Conservation (phyloP, 2,888 invertebrate genomes). For the Eristalinus sepulchralis region DNA sequence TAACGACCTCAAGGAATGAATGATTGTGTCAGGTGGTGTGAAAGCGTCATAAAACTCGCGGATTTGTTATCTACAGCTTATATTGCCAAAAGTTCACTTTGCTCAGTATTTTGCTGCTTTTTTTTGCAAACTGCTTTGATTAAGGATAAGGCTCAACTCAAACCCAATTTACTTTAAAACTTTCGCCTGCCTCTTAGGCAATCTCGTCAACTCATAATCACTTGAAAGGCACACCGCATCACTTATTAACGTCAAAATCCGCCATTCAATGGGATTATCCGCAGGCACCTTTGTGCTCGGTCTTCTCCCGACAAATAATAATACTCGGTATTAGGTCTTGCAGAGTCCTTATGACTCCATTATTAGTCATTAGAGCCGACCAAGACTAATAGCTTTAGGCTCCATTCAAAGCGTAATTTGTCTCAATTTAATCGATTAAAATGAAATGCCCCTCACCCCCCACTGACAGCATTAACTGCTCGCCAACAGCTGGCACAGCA, state of each 20-base stretch:
- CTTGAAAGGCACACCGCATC: not conserved
- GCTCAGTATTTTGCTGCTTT: no score
- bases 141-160: no score
- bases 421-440: conserved; percentile 25
- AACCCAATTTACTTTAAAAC: no score
- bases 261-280: not conserved
- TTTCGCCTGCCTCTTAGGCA: not conserved
- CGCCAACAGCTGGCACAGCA: conserved; percentile 6
- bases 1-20: no score
- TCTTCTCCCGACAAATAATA: not conserved
- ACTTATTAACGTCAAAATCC: not conserved
- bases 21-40: no score
- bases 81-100: no score
- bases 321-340: not conserved
- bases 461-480: not conserved
- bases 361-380: not conserved
- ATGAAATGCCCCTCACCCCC: not conserved
- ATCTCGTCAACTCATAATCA: not conserved
- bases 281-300: not conserved
- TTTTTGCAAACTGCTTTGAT: no score
- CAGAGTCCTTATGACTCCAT: not conserved
- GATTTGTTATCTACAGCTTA: no score
- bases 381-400: conserved; percentile 2
- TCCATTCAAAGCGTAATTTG: not conserved
- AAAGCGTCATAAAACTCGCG: no score